Conservation (phyloP, 2,797 vertebrate genomes). For the Heteromormyrus szaboi region DNA sequence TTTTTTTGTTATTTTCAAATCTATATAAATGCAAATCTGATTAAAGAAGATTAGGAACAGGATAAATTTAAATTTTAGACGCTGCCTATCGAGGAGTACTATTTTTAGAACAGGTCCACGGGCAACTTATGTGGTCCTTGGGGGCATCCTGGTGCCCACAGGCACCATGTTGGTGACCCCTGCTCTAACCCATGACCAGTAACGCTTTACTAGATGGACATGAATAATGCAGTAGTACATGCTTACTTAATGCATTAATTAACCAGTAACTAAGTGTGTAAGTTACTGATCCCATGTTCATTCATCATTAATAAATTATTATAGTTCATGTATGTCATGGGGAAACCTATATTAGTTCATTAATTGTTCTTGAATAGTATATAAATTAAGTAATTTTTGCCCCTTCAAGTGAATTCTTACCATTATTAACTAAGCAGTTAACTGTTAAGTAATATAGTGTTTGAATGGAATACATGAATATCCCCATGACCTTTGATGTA, state of each 20-base stretch:
- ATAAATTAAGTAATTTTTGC: background rate
- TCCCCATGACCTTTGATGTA: background rate
- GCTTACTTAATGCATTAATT: background rate
- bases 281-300: background rate
- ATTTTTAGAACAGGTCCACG: background rate
- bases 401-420: background rate
- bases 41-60: background rate
- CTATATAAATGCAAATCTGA: background rate
- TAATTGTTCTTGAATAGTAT: background rate
- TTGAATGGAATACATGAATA: background rate
- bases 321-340: background rate
- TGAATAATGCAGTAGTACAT: background rate
- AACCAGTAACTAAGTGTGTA: background rate
- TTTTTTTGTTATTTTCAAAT: background rate
- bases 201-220: background rate
- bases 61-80: background rate
- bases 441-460: background rate
- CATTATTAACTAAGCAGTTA: background rate
- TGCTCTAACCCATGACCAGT: background rate
- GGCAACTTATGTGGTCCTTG: background rate
- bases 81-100: background rate
- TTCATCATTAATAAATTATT: background rate
- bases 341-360: background rate
- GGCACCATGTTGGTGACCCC: background rate
- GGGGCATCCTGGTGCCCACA: no score